These are phyloP conservation scores for Macroglossus sobrinus DNA, from an alignment of 2,113 vertebrate genomes.

Conservation along the genomic window DNA sequence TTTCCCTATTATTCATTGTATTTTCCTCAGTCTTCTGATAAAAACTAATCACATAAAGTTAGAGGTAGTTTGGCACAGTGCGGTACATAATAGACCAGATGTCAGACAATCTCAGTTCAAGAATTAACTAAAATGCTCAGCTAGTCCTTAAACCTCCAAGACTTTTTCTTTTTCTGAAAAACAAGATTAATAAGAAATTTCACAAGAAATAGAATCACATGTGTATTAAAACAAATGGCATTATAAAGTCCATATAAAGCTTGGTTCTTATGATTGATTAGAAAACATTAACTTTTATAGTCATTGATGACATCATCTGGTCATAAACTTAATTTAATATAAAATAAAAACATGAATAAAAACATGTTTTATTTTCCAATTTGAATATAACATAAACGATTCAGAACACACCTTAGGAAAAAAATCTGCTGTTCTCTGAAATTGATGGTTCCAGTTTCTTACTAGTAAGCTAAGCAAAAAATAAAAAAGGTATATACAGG, in stretches of 20 bases:
- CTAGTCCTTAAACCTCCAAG: background rate
- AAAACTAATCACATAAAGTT: background rate
- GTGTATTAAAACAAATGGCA: background rate
- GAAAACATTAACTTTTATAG: background rate
- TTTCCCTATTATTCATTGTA: background rate
- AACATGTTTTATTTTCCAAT: background rate
- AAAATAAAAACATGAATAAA: background rate
- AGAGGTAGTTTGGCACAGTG: background rate
- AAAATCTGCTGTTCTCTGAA: background rate
- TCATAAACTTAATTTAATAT: background rate
- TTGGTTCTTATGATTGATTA: background rate
- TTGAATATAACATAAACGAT: background rate
- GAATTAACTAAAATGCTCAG: background rate
- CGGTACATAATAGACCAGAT: background rate
- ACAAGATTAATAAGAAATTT: constrained; percentile 4
- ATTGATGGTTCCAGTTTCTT: background rate
- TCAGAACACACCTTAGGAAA: constrained; percentile 21
- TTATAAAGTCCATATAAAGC: background rate
- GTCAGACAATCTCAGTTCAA: background rate
- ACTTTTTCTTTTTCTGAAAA: constrained; percentile 10
- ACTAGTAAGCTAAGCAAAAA: background rate
- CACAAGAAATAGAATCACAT: background rate
- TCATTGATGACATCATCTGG: background rate
- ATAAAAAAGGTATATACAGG: background rate
- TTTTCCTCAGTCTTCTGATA: background rate